Percentiles rank a stretch among this genome's conserved stretches.
Evolutionary conservation across 2,113 vertebrate genomes (phyloP).

Genomic region (Grantiella picta): DNA sequence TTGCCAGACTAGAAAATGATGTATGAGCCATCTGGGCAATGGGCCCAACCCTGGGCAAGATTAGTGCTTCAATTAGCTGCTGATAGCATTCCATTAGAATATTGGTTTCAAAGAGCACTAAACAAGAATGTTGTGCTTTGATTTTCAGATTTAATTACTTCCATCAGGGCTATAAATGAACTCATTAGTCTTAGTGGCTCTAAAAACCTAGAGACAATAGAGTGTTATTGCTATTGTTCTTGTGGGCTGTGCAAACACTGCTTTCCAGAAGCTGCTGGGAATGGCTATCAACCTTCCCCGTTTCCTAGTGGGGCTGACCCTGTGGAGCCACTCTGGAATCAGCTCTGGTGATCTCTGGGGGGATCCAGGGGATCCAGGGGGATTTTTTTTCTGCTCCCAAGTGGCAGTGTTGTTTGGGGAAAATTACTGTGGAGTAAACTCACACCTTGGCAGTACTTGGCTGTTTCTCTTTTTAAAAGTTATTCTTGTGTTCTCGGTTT

Average conservation of each 20-base stretch:
- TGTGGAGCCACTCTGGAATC: background rate
- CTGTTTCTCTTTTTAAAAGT: background rate
- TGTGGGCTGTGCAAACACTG: slow-evolving; percentile 13
- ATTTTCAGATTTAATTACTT: slow-evolving; percentile 86
- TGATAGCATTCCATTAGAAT: slow-evolving; percentile 74
- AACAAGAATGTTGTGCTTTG: slow-evolving; percentile 75
- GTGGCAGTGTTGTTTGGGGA: background rate
- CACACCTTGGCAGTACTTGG: background rate
- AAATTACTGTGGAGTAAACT: background rate
- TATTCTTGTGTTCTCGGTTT: background rate
- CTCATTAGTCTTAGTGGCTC: slow-evolving; percentile 86
- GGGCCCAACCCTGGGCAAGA: slow-evolving; percentile 68
- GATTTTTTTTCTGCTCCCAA: background rate
- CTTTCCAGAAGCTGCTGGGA: background rate
- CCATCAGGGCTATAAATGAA: slow-evolving; percentile 87
- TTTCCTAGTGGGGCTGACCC: background rate
- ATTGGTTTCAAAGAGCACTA: slow-evolving; percentile 74
- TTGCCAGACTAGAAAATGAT: slow-evolving; percentile 72
- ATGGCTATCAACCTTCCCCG: background rate
- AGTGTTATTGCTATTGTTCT: slow-evolving; percentile 59
- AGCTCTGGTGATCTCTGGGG: background rate
- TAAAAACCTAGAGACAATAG: slow-evolving; percentile 64
- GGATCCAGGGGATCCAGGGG: background rate
- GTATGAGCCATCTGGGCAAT: slow-evolving; percentile 70
- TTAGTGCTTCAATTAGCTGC: slow-evolving; percentile 73